phyloP scores from a whole-genome alignment of 2,113 vertebrate genomes.

The Petroica traversi region DNA sequence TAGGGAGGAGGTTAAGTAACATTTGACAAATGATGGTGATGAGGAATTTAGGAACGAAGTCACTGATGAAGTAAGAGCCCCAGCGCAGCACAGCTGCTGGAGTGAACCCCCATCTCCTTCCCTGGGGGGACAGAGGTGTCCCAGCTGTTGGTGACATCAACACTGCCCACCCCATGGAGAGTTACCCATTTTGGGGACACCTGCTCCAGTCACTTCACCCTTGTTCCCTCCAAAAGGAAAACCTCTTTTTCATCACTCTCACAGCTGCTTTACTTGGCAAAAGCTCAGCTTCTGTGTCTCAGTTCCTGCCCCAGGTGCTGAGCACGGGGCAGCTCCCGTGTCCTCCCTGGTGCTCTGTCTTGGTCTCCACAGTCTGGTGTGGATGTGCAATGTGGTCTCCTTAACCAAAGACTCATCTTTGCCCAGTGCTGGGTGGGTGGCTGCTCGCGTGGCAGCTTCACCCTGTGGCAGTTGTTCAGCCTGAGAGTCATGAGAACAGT shows the following conservation, averaged over 20 bases:
- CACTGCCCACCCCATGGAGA: accelerated
- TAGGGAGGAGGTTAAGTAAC: neutral
- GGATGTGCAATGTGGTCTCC: neutral
- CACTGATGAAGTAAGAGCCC: neutral
- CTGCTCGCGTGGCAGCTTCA: neutral
- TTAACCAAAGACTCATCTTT: accelerated
- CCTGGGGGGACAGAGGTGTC: neutral
- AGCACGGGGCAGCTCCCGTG: neutral
- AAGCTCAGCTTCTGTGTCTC: neutral
- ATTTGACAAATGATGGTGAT: neutral
- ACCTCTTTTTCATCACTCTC: neutral
- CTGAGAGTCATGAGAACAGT: neutral
- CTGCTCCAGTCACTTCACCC: neutral
- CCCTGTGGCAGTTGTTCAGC: neutral
- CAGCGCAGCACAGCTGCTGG: neutral
- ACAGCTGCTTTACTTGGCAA: neutral
- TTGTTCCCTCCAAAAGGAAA: neutral
- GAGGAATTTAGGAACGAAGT: neutral
- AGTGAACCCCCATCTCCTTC: neutral
- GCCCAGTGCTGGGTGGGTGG: neutral
- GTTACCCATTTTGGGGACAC: neutral
- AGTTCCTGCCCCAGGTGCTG: neutral
- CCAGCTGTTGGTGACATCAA: accelerated
- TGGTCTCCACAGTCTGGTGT: neutral
- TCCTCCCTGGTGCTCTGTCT: neutral